Conservation (phyloP, 2,888 invertebrate genomes). For the Linnaemya tessellans region DNA sequence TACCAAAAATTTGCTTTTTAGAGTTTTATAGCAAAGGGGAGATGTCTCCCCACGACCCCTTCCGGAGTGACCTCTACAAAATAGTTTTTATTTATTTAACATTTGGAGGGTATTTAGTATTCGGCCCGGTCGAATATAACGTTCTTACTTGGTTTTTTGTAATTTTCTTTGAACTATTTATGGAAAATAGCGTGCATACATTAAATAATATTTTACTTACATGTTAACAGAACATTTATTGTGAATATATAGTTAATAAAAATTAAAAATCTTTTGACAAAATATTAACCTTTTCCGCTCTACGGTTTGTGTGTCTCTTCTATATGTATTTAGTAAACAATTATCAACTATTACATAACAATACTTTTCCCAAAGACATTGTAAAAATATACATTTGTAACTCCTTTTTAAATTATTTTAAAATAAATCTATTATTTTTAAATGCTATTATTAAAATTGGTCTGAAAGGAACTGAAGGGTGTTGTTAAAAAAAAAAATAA, state of each 20-base stretch:
- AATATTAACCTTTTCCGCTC: constrained; percentile 75
- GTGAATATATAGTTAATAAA: background rate
- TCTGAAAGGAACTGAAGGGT: constrained; percentile 37
- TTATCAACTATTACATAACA: constrained; percentile 2
- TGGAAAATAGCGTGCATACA: constrained; percentile 58
- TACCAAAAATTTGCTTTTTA: too few species aligned
- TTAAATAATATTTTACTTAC: constrained; percentile 38
- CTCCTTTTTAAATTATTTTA: constrained; percentile 4
- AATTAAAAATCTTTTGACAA: constrained; percentile 52
- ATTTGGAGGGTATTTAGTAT: too few species aligned
- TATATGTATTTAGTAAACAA: constrained; percentile 39
- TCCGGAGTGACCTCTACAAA: too few species aligned
- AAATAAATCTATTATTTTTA: constrained; percentile 19
- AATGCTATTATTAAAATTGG: constrained; percentile 40
- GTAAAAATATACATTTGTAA: constrained; percentile 2
- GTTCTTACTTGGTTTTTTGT: too few species aligned
- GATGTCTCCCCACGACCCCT: too few species aligned
- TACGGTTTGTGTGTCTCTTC: constrained; percentile 73
- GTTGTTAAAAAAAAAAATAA: constrained; percentile 43
- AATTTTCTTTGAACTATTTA: background rate
- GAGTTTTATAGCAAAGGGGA: too few species aligned
- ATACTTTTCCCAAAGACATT: constrained; percentile 13
- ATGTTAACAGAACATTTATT: background rate
- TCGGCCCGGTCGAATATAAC: too few species aligned
- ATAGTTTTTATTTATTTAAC: too few species aligned